phyloP scores from a whole-genome alignment of 1,140 invertebrate genomes.

The Hermatobates lingyangjiaoensis region DNA sequence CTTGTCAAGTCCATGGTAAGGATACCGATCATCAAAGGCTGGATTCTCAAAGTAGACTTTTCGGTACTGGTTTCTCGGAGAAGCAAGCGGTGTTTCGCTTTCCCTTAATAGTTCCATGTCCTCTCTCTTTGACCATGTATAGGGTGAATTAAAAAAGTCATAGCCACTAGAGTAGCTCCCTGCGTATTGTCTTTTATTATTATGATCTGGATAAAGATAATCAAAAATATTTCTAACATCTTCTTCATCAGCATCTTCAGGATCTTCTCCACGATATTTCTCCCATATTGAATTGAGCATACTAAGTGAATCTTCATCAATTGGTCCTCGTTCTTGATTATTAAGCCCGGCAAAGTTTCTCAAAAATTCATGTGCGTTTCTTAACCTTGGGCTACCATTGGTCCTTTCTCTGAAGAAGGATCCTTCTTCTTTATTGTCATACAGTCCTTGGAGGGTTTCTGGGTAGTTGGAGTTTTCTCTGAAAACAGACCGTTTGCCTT shows the following conservation, averaged over 20 bases:
- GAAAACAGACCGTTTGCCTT: slow-evolving; percentile 15
- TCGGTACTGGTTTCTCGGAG: neutral
- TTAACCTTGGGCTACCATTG: slow-evolving; percentile 1
- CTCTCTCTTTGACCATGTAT: slow-evolving; percentile 9
- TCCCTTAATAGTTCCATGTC: neutral
- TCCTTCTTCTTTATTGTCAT: slow-evolving; percentile 1
- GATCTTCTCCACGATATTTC: slow-evolving; percentile 14
- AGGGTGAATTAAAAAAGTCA: slow-evolving; percentile 14
- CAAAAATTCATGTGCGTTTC: slow-evolving; percentile 11
- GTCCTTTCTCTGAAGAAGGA: slow-evolving; percentile 15
- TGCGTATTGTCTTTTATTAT: slow-evolving; percentile 10
- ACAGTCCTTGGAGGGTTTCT: slow-evolving; percentile 11
- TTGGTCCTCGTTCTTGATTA: slow-evolving; percentile 2
- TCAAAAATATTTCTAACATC: slow-evolving; percentile 13
- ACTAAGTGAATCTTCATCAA: slow-evolving; percentile 13
- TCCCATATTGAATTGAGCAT: slow-evolving; percentile 15
- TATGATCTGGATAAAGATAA: slow-evolving; percentile 8
- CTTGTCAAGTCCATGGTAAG: slow-evolving; percentile 11
- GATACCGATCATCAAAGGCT: slow-evolving; percentile 13
- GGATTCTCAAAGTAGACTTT: neutral
- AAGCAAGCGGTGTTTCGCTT: neutral
- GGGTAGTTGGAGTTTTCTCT: slow-evolving; percentile 12
- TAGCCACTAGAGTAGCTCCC: slow-evolving; percentile 8
- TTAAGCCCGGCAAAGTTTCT: slow-evolving; percentile 13
- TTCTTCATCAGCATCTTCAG: slow-evolving; percentile 10